Evolutionary conservation across 2,888 invertebrate species (phyloP).

Genomic region (Chironomus tentans): DNA sequence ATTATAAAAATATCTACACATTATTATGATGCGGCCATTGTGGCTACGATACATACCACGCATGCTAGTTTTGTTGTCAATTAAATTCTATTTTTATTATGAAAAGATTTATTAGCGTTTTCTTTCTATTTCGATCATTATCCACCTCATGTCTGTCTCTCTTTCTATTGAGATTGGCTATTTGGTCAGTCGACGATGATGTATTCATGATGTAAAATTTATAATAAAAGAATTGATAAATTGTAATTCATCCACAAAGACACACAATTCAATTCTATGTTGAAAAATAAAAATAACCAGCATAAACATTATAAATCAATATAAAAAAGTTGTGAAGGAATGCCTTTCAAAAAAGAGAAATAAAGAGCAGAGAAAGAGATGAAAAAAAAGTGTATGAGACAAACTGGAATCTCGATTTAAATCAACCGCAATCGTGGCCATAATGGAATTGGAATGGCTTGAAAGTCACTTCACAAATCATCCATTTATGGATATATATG

Average conservation of each 20-base stretch:
- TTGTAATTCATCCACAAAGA: not conserved
- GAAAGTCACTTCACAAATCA: slow-evolving; percentile 24
- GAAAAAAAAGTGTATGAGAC: not conserved
- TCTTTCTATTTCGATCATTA: not conserved
- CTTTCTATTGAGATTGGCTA: not conserved
- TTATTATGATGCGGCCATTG: not conserved
- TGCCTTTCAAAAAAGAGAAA: not conserved
- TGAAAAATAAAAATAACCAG: not conserved
- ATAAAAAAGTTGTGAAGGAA: not conserved
- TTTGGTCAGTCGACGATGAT: not conserved
- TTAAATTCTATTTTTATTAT: not conserved
- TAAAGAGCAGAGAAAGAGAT: not conserved
- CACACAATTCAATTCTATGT: not conserved
- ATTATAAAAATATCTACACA: too few relatives aligned
- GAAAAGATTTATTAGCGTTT: not conserved
- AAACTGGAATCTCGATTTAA: slow-evolving; percentile 14
- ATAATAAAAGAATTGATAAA: not conserved
- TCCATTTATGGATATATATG: slow-evolving; percentile 13
- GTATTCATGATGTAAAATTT: not conserved
- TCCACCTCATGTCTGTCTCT: too few relatives aligned
- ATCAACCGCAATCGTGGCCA: not conserved
- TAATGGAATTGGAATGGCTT: slow-evolving; percentile 11
- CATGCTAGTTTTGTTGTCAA: not conserved
- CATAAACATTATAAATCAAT: slow-evolving; percentile 18
- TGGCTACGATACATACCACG: not conserved